A percentile compares a stretch with the other conserved stretches of the same genome.
phyloP scores from a whole-genome alignment of 2,888 invertebrate species.

The Pyrochroa serraticornis region DNA sequence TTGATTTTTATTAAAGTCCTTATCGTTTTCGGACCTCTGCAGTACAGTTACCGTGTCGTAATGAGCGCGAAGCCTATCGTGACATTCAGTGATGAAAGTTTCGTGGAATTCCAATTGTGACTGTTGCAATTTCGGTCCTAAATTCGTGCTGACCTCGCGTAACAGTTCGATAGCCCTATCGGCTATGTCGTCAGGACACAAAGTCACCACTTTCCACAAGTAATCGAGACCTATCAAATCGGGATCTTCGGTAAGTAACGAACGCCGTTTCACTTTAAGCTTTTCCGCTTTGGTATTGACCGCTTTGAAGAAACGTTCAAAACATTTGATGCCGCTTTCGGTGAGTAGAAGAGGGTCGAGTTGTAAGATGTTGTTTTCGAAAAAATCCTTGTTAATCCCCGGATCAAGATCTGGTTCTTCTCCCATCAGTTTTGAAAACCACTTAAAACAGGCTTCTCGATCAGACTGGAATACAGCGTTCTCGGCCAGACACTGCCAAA shows the following conservation, averaged over 20 bases:
- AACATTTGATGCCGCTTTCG: constrained; percentile 93
- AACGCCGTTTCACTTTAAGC: constrained; percentile 83
- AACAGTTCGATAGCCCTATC: constrained; percentile 88
- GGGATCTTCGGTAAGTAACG: constrained; percentile 88
- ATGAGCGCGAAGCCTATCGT: constrained; percentile 84
- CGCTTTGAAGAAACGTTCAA: constrained; percentile 88
- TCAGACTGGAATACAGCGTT: constrained; percentile 90
- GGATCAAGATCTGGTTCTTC: constrained; percentile 97
- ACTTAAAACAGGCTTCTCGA: constrained; percentile 95
- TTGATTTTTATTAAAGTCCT: constrained; percentile 58
- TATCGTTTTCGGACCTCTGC: constrained; percentile 61
- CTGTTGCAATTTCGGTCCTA: constrained; percentile 84
- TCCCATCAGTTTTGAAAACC: constrained; percentile 97
- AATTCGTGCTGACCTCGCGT: constrained; percentile 91
- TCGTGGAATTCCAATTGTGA: constrained; percentile 85
- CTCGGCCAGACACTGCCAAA: constrained; percentile 96
- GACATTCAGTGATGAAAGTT: constrained; percentile 89
- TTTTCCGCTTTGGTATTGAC: constrained; percentile 96
- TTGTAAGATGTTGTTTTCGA: constrained; percentile 91
- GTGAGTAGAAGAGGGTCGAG: constrained; percentile 90
- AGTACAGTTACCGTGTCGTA: constrained; percentile 80
- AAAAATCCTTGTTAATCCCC: constrained; percentile 93
- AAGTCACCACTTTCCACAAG: constrained; percentile 84
- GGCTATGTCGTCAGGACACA: constrained; percentile 91
- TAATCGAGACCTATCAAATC: constrained; percentile 96